phyloP scores from a whole-genome alignment of 2,113 vertebrate genomes.

The Dermatemys mawii region DNA sequence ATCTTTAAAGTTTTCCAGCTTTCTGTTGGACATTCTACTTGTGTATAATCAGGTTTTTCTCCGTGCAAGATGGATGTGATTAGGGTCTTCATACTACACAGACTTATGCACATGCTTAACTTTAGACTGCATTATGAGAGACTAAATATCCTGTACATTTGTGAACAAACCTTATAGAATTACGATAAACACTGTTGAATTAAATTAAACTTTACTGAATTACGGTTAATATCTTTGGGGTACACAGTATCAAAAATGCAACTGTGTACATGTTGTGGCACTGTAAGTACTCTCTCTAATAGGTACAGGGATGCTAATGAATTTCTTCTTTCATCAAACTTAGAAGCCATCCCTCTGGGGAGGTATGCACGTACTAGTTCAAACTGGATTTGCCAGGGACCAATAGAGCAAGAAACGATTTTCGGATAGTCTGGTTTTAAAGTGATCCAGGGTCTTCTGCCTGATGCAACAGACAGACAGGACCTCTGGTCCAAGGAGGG shows the following conservation, averaged over 20 bases:
- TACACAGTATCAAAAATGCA: neutral
- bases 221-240: neutral
- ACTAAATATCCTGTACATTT: too few species aligned
- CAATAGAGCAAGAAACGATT: neutral
- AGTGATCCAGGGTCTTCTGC: neutral
- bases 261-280: neutral
- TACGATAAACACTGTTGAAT: neutral
- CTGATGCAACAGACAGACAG: neutral
- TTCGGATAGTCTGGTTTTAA: neutral
- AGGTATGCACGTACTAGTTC: too few species aligned
- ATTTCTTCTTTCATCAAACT: too few species aligned
- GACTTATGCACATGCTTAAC: neutral
- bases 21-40: neutral
- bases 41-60: too few species aligned
- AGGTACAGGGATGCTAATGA: neutral
- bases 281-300: neutral
- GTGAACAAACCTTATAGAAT: neutral
- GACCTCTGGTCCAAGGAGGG: neutral
- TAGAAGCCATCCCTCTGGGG: too few species aligned
- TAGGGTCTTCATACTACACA: accelerated
- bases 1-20: neutral
- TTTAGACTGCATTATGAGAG: neutral
- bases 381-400: neutral
- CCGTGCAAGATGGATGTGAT: neutral
- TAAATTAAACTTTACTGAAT: neutral